phyloP scores from a whole-genome alignment of 2,797 vertebrate genomes.

The Nothura maculosa region DNA sequence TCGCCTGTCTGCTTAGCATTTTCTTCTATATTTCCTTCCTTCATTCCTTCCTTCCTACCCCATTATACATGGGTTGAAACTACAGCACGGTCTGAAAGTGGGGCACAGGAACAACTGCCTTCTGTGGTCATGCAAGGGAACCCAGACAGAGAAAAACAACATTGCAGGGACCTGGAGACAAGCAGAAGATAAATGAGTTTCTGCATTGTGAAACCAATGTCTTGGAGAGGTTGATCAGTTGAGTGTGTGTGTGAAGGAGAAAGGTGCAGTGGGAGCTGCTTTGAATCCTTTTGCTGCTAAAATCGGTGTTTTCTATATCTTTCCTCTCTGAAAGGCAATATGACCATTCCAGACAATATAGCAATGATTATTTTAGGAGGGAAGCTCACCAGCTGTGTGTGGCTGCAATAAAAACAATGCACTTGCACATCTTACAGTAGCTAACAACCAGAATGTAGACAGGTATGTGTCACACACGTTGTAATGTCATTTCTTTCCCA shows the following conservation, averaged over 20 bases:
- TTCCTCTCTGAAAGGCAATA: background rate
- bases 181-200: background rate
- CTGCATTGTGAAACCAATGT: background rate
- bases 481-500: background rate
- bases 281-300: background rate
- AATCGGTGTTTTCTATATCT: background rate
- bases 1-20: background rate
- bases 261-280: background rate
- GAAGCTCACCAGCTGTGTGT: background rate
- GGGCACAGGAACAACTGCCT: background rate
- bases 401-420: background rate
- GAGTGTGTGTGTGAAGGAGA: background rate
- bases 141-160: background rate
- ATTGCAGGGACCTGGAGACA: background rate
- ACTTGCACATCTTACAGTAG: background rate
- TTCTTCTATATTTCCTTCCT: background rate
- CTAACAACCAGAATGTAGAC: background rate
- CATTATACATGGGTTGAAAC: fast-evolving
- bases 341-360: background rate
- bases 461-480: background rate
- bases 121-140: background rate
- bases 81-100: background rate
- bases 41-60: background rate
- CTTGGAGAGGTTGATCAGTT: background rate
- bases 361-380: background rate